Base-by-base conservation (phyloP, 1,140 invertebrate species). In the Tetraneura akinire region DNA sequence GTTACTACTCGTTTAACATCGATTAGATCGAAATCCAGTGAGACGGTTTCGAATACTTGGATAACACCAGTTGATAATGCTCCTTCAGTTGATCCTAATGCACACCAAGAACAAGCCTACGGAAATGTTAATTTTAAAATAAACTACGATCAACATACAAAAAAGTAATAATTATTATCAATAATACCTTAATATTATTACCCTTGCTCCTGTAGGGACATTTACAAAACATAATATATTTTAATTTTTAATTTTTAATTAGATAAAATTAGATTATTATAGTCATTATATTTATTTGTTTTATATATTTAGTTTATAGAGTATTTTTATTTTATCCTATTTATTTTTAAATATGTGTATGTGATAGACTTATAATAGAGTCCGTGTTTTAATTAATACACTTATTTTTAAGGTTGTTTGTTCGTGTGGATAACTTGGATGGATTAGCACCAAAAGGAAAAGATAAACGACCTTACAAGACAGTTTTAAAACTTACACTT, bases 401-500 rank as follows among this genome's bases (percentile, higher is more conserved):
- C 5, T 62, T 62, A 18, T 16, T 71, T 81, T 81, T 6, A 66
- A 84, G 83, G 29, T 73, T 84, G 16, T 57, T 81, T 37, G 76
- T 84, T 57, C 81, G 82, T 21, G 66, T 84, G 21, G 81, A 80
- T 0, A 82, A 82, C 21, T 73, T 84, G 64, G 81, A 83, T 49
- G 73, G 80, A 16, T 78, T 84, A 45, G 82, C 83, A 53, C 83
- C 83, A 16, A 84, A 82, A 82, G 83, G 83, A 21, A 81, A 81
- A 81, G 81, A 81, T 53, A 45, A 81, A 53, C 42, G 55, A 23
- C 64, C 51, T 8, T 84, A 84, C 64, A 73, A 80, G 42, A 82
- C 81, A 42, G 81, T 82, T n/a, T 53, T 84, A 14, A 83, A 83
- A 53, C 71, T 84, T 23, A 73, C 74, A 0, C 68, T 84, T 21